These are phyloP conservation scores for Latrodectus elegans DNA, from an alignment of 2,888 invertebrate species.

Conservation along the genomic window DNA sequence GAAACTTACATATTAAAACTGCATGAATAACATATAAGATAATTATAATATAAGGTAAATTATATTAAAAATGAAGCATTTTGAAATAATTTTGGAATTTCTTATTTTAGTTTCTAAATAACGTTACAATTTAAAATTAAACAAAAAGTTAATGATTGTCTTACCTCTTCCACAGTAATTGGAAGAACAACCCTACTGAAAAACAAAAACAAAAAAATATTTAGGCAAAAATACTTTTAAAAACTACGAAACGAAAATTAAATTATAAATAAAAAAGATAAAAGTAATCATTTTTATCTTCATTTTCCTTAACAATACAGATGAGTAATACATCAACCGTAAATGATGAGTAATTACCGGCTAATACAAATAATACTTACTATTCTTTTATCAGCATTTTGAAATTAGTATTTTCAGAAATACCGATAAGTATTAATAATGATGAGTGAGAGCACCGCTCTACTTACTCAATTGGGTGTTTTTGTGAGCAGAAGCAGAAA, in stretches of 20 bases:
- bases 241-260: background rate
- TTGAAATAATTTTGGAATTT: background rate
- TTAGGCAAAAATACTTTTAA: background rate
- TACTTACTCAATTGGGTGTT: no score
- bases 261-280: background rate
- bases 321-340: background rate
- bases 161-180: conserved; percentile 96
- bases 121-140: background rate
- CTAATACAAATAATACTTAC: conserved; percentile 77
- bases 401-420: background rate
- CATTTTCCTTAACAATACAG: background rate
- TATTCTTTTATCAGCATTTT: conserved; percentile 84
- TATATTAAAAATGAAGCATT: background rate
- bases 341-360: background rate
- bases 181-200: conserved; percentile 95
- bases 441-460: background rate
- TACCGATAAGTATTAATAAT: conserved; percentile 9
- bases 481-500: no score
- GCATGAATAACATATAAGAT: background rate
- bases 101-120: background rate
- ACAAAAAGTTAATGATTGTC: conserved; percentile 74
- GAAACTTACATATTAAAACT: background rate
- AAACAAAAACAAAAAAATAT: conserved; percentile 76
- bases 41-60: background rate
- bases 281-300: background rate